phyloP scores from a whole-genome alignment of 1,140 invertebrate species.

The Drosophila seguyi region DNA sequence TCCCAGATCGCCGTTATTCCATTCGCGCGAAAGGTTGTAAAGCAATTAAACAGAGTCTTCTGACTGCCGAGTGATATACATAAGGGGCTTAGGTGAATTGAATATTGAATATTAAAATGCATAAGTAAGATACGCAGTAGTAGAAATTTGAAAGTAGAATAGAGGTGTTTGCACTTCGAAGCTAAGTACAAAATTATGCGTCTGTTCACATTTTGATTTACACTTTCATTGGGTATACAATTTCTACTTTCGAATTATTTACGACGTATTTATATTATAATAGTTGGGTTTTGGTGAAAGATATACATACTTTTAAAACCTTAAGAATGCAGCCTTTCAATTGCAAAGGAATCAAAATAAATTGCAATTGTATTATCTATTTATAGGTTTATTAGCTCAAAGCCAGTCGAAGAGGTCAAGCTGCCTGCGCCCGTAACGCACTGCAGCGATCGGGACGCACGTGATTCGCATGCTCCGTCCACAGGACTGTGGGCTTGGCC shows the following conservation, averaged over 20 bases:
- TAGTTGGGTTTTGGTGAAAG: no score
- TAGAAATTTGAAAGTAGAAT: background rate
- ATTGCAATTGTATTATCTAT: background rate
- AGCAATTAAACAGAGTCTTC: background rate
- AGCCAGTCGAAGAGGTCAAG: background rate
- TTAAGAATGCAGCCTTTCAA: background rate
- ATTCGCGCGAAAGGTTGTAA: background rate
- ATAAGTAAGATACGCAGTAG: background rate
- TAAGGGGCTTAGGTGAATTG: background rate
- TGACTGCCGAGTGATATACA: background rate
- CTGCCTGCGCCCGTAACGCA: background rate
- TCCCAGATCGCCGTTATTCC: background rate
- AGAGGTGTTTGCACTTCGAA: background rate
- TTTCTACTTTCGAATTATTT: background rate
- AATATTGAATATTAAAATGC: background rate
- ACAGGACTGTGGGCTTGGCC: slow-evolving; percentile 28
- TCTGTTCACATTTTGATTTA: background rate
- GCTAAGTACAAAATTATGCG: background rate
- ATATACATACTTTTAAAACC: no score
- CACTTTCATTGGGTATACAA: background rate
- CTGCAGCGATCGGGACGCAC: slow-evolving; percentile 5
- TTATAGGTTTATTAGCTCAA: background rate
- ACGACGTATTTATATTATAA: no score
- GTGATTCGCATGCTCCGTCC: slow-evolving; percentile 19
- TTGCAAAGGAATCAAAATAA: background rate